Evolutionary conservation across 1,140 invertebrate genomes (phyloP), one percentile per base, ranked within the genome.

Genomic region (Akabosia matsudoensis): DNA sequence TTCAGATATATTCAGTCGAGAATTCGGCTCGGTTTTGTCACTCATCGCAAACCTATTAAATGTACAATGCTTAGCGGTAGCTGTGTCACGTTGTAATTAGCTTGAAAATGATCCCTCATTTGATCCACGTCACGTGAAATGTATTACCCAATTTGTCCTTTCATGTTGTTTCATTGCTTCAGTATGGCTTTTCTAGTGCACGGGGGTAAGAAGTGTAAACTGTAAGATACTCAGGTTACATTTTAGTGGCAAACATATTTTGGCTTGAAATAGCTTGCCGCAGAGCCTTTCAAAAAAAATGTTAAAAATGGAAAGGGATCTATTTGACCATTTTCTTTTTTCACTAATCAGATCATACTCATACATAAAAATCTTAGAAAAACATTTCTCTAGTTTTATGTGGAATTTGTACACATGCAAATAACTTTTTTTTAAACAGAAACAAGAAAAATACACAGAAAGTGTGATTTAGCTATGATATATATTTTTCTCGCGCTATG

Each of bases 261-360:
- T 18, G 7, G 7, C 37, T 10, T 45, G 37, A 10, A n/a, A 13
- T 51, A 51, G 13, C 24, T 61, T 61, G 54, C 18, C 7, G 37
- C 7, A 61, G n/a, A n/a, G 54, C 54, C 54, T 61, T 61, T 45
- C 37, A 45, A 45, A 61, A 16, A 61, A 61, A 61, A n/a, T 51
- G 45, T 13, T n/a, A 24, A 61, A 61, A 24, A 14, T 14, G n/a
- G 54, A n/a, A n/a, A n/a, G n/a, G n/a, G n/a, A n/a, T n/a, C n/a
- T n/a, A n/a, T n/a, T n/a, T n/a, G n/a, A n/a, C n/a, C n/a, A n/a
- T n/a, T n/a, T n/a, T n/a, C n/a, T n/a, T n/a, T n/a, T n/a, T n/a
- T n/a, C n/a, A n/a, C n/a, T n/a, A n/a, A n/a, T n/a, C n/a, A n/a
- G n/a, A n/a, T n/a, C n/a, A n/a, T n/a, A n/a, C n/a, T n/a, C n/a